A percentile compares a stretch with the other conserved stretches of the same genome.
phyloP scores from a whole-genome alignment of 1,140 invertebrate species.

The Apis laboriosa region DNA sequence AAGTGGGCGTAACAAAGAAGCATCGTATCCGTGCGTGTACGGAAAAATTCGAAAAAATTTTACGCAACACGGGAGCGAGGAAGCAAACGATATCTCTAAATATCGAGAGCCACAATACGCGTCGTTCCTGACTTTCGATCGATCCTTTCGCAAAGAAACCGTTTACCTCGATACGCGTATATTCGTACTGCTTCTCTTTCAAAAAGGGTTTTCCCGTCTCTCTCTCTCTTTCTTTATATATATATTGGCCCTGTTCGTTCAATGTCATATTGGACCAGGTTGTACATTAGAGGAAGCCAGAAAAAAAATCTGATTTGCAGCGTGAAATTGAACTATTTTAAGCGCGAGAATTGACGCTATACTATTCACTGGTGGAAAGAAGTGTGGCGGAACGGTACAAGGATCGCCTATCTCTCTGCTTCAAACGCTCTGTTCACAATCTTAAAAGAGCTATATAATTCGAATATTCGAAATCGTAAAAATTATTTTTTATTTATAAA shows the following conservation, averaged over 20 bases:
- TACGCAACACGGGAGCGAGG: background rate
- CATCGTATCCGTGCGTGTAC: too few relatives aligned
- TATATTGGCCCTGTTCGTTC: background rate
- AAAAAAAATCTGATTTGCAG: conserved; percentile 33
- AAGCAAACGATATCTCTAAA: background rate
- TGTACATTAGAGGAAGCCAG: conserved; percentile 37
- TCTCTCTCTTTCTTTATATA: background rate
- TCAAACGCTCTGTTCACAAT: too few relatives aligned
- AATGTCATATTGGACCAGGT: background rate
- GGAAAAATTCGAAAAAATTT: background rate
- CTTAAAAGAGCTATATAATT: too few relatives aligned
- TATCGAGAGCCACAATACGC: conserved; percentile 1
- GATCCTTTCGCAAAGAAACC: background rate
- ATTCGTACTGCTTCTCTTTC: background rate
- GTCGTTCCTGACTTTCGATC: background rate
- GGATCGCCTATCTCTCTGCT: too few relatives aligned
- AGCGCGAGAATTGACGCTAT: conserved; percentile 10
- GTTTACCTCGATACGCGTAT: background rate
- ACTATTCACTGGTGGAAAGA: background rate
- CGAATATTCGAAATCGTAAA: too few relatives aligned
- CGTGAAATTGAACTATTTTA: conserved; percentile 39
- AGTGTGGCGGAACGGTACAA: too few relatives aligned
- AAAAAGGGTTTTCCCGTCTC: background rate
- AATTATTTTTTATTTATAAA: too few relatives aligned
- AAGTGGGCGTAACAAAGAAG: too few relatives aligned